Evolutionary conservation across 1,140 invertebrate species (phyloP).

Genomic region (Ceratina australensis): DNA sequence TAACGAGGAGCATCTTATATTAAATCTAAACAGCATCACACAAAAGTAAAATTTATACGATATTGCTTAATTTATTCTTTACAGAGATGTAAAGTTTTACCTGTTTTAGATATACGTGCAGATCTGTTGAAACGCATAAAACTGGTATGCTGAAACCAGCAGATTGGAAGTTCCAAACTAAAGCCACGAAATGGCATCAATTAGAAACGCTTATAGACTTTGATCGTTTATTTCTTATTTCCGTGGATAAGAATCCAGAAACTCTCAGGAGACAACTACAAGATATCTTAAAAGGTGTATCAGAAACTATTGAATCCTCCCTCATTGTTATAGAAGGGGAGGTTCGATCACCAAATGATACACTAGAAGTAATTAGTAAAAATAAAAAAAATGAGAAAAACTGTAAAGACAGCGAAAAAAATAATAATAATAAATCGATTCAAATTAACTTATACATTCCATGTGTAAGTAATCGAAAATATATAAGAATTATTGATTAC

Average conservation of each 20-base stretch:
- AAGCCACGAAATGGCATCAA: conserved; percentile 84
- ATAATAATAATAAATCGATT: conserved; percentile 74
- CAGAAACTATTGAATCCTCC: conserved; percentile 79
- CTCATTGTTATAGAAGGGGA: conserved; percentile 83
- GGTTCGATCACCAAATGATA: conserved; percentile 79
- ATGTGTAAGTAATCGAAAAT: conserved; percentile 81
- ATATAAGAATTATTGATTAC: too few species aligned
- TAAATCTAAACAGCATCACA: conserved; percentile 79
- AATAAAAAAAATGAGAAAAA: conserved; percentile 80
- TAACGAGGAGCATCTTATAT: conserved; percentile 77
- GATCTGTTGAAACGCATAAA: conserved; percentile 68
- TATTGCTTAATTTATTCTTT: not conserved
- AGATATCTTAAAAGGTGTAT: conserved; percentile 70
- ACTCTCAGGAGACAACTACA: conserved; percentile 84
- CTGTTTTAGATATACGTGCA: conserved; percentile 64
- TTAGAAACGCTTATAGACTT: conserved; percentile 86
- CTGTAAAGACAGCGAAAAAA: conserved; percentile 71
- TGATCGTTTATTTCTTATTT: conserved; percentile 83
- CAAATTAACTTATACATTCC: conserved; percentile 82
- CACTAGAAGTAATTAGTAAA: conserved; percentile 80
- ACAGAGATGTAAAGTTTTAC: conserved; percentile 70
- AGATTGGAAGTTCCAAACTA: conserved; percentile 84
- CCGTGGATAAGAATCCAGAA: conserved; percentile 80
- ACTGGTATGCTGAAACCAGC: conserved; percentile 78
- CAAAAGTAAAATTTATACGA: conserved; percentile 70